Evolutionary conservation across 2,888 invertebrate genomes (phyloP), one percentile per base, ranked within the genome.

Genomic region (Lithophane ornitopus): DNA sequence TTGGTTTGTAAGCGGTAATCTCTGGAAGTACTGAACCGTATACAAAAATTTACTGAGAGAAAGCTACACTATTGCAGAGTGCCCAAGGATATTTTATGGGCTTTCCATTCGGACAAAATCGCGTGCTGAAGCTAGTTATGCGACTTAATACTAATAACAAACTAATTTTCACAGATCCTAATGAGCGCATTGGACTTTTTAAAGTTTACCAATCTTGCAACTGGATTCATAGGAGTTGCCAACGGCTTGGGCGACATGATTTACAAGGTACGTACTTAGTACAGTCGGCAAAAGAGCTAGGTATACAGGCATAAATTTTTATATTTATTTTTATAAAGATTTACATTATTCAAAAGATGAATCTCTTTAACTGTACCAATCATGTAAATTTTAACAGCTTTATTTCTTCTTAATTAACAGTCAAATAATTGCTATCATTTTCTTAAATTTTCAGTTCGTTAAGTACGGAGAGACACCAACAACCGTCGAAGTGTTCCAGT

Each of bases 161-260:
- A 22, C 22, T 62, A 12, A 12, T 56, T 39, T 75, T 86, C 81
- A 59, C 82, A 90, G 90, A 86, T 90, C 52, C 81, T 90, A 6
- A 88, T 90, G 81, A 89, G 87, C 44, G 90, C 90, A 7, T 82
- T 90, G 26, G 77, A 83, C 46, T 76, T 89, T 74, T 74, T 90
- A 19, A 87, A 84, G 77, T 90, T 82, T 67, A 82, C 88, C 9
- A 90, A 88, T 74, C 66, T 90, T 39, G 89, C 85, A 12, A 87
- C 85, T 44, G 89, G 90, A n/a, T 59, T 84, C 61, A 67, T 89
- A 9, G 90, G 90, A 44, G 86, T 89, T 12, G 86, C 76, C 4
- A 90, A 90, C 62, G 86, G 87, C 59, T 80, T 90, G 22, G 81
- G 84, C 19, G 90, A 90, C 14, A 90, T 90, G 84, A 85, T 85